Evolutionary conservation across 2,113 vertebrate species (phyloP).

Genomic region (Cyanoderma ruficeps): DNA sequence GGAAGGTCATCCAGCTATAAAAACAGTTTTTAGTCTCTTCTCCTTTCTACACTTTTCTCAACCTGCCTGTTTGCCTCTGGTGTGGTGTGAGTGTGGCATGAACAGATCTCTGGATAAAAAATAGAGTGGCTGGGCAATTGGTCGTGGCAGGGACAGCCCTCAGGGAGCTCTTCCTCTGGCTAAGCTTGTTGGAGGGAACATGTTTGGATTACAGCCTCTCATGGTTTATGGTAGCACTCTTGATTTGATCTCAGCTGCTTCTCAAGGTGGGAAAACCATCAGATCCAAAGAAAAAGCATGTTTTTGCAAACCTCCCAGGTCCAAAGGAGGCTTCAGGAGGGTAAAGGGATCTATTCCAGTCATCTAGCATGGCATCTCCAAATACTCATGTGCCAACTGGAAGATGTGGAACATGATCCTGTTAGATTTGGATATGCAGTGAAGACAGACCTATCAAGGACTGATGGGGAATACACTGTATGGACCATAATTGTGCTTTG

Average conservation of each 20-base stretch:
- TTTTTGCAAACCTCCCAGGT: background rate
- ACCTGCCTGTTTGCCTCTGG: background rate
- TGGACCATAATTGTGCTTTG: background rate
- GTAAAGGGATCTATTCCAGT: background rate
- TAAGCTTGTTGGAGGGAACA: background rate
- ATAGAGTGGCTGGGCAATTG: background rate
- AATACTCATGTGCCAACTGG: fast-evolving
- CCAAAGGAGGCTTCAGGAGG: background rate
- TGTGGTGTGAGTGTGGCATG: too few species aligned
- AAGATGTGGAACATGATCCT: background rate
- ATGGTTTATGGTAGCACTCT: background rate
- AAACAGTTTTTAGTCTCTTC: background rate
- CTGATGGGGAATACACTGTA: too few species aligned
- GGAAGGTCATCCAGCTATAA: background rate
- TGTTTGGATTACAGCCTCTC: background rate
- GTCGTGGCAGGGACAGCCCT: fast-evolving
- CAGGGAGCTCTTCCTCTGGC: background rate
- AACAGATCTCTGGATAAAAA: background rate
- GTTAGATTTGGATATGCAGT: background rate
- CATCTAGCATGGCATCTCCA: background rate
- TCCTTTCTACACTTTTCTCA: background rate
- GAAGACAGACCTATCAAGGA: background rate
- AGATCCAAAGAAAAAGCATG: background rate
- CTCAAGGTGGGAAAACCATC: background rate
- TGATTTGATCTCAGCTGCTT: background rate